phyloP scores from a whole-genome alignment of 1,140 invertebrate species.

The Melanaphis sacchari region DNA sequence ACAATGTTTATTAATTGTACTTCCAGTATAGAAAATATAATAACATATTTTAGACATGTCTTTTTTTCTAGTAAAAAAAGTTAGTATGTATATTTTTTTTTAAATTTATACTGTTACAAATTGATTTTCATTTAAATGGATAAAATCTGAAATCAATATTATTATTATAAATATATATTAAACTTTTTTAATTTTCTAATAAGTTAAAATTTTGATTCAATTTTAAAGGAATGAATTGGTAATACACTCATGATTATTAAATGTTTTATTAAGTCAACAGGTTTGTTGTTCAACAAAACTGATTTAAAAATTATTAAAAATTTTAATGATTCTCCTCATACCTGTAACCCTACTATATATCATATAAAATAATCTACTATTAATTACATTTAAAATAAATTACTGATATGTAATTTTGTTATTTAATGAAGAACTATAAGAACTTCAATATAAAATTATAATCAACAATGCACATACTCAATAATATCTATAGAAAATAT shows the following conservation, averaged over 20 bases:
- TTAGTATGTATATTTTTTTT: too few species aligned
- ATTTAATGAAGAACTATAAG: background rate
- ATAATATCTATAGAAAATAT: background rate
- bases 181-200: too few species aligned
- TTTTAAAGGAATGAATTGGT: background rate
- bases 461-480: background rate
- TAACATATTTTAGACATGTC: too few species aligned
- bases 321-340: background rate
- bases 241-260: background rate
- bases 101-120: too few species aligned
- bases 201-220: background rate
- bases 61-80: too few species aligned
- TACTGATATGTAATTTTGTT: background rate
- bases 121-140: background rate
- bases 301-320: too few species aligned
- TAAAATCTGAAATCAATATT: background rate
- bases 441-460: background rate
- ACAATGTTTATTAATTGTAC: too few species aligned
- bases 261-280: too few species aligned
- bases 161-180: background rate
- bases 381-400: background rate
- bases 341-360: background rate
- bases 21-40: too few species aligned
- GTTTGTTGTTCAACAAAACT: background rate
- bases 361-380: background rate